Evolutionary conservation across 1,140 invertebrate genomes (phyloP), one percentile per base, ranked within the genome.

Genomic region (Uloborus diversus): DNA sequence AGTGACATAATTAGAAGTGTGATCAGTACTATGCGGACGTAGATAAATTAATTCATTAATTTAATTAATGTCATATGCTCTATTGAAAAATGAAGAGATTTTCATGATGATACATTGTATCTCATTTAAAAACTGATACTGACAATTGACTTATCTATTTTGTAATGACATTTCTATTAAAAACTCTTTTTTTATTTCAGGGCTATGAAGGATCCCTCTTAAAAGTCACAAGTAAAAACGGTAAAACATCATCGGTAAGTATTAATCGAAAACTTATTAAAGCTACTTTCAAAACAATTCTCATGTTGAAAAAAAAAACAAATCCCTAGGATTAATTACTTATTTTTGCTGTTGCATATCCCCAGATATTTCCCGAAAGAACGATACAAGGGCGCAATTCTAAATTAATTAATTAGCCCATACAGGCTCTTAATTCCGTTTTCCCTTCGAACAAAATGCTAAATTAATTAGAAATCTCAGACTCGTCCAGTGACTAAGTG

Each of bases 191-290:
- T n/a, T n/a, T n/a, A 20, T 51, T 66, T 11, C 17, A 84, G 82
- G 98, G 97, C 81, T 99, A 99, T 87, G 98, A 99, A 90, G 95
- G 96, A 84, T 99, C 97, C 80, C 90, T 99, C 84, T 90, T 99
- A 85, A 99, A 99, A 92, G 96, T 99, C 85, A 99, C 98, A 81
- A 98, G 96, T 90, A 99, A 99, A 93, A 99, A 99, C 92, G 98
- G 98, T 83, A 99, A 99, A 92, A 97, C 96, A 84, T 96, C 97
- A 83, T 99, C 98, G 89, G 97, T 99, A 90, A 97, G 95, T 92
- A 71, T 49, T 17, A 42, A 42, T 9, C 17, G 1, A 68, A 42
- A 9, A 20, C 25, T 64, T 64, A 51, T 37, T 27, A 5, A 42
- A 28, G 35, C 20, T 61, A 25, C 23, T 28, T 33, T 20, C 42